phyloP scores from a whole-genome alignment of 1,140 invertebrate genomes.

The Dinoponera quadriceps region DNA sequence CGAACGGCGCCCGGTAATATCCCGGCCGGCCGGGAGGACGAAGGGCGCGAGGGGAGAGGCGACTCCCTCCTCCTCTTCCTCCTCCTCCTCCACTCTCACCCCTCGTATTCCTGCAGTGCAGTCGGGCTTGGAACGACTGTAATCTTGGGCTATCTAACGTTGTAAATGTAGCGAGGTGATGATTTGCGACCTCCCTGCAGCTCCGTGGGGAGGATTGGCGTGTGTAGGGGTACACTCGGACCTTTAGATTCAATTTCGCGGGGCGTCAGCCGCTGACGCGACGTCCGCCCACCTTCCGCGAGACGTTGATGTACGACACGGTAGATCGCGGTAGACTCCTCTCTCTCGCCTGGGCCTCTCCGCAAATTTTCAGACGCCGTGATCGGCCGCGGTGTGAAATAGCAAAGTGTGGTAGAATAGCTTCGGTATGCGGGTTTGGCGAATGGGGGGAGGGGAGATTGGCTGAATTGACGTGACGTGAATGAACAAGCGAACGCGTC shows the following conservation, averaged over 20 bases:
- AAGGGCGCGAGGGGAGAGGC: conserved; percentile 4
- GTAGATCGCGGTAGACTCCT: conserved; percentile 57
- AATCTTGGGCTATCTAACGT: conserved; percentile 84
- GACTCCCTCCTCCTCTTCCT: no score
- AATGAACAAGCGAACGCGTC: background rate
- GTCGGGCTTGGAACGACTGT: conserved; percentile 72
- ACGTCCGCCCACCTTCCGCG: conserved; percentile 83
- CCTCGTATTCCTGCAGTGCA: conserved; percentile 41
- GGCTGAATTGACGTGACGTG: no score
- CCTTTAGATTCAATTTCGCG: conserved; percentile 85
- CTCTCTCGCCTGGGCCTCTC: conserved; percentile 51
- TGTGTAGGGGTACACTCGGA: conserved; percentile 65
- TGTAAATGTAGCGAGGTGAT: conserved; percentile 84
- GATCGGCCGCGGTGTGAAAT: conserved; percentile 33
- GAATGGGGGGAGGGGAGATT: no score
- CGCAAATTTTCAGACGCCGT: conserved; percentile 32
- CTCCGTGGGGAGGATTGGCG: conserved; percentile 68
- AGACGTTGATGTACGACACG: conserved; percentile 83
- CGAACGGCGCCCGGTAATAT: conserved; percentile 47
- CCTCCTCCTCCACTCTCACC: background rate
- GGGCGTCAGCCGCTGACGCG: conserved; percentile 83
- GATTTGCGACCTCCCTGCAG: conserved; percentile 84
- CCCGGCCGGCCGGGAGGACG: background rate
- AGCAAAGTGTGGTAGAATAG: background rate
- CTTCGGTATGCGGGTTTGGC: no score